These are phyloP conservation scores for Gymnocypris eckloni DNA, from an alignment of 2,797 vertebrate species.

Conservation along the genomic window DNA sequence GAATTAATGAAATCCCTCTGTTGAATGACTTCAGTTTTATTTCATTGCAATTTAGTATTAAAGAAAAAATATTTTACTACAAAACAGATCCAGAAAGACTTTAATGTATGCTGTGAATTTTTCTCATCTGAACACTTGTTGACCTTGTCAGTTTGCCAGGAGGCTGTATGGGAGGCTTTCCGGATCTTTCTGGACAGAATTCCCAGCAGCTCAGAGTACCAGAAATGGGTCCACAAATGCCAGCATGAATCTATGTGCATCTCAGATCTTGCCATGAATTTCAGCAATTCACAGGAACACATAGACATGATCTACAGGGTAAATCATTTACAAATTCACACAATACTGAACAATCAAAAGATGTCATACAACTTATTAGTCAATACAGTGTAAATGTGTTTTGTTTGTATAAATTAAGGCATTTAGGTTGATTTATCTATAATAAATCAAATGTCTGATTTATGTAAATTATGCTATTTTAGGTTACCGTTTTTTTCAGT, in stretches of 20 bases:
- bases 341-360: background rate
- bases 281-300: constrained; percentile 91
- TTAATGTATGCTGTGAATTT: background rate
- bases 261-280: constrained; percentile 88
- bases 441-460: background rate
- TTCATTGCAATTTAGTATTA: background rate
- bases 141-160: constrained; percentile 86
- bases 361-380: background rate
- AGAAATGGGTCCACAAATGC: constrained; percentile 88
- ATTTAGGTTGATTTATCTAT: background rate
- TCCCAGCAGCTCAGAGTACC: constrained; percentile 87
- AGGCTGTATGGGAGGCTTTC: constrained; percentile 94
- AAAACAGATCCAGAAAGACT: background rate
- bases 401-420: background rate
- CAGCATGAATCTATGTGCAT: constrained; percentile 88
- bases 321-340: constrained; percentile 55
- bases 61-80: background rate
- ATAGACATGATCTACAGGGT: constrained; percentile 84
- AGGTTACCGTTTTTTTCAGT: background rate
- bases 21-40: background rate
- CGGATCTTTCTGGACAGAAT: constrained; percentile 92
- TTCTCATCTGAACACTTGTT: background rate
- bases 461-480: background rate
- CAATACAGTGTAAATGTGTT: background rate
- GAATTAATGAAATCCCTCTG: background rate